Percentiles rank a stretch among this genome's conserved stretches.
These are phyloP conservation scores for Telenomus remus DNA, from an alignment of 1,140 invertebrate genomes.

Conservation along the genomic window DNA sequence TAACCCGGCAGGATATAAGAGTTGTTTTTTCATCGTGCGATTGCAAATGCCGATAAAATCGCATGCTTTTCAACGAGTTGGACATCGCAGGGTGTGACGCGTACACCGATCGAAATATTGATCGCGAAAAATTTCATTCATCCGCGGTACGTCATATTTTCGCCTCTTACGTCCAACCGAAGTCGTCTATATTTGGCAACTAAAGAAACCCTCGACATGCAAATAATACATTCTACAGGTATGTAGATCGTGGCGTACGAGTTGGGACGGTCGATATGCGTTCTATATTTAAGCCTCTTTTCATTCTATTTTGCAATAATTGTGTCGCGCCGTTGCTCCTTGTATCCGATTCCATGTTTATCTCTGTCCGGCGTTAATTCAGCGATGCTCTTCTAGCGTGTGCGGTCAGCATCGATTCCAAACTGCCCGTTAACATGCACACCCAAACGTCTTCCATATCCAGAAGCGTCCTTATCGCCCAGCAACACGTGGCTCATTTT, in stretches of 20 bases:
- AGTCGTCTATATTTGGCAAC: constrained; percentile 52
- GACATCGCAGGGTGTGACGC: constrained; percentile 30
- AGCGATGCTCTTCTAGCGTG: constrained; percentile 7
- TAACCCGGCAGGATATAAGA: too few relatives aligned
- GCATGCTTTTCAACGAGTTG: constrained; percentile 6
- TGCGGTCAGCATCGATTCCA: too few relatives aligned
- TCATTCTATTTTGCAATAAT: constrained; percentile 59
- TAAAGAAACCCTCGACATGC: constrained; percentile 56
- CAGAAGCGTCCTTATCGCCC: constrained; percentile 16
- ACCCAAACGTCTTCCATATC: constrained; percentile 19
- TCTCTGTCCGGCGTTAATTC: constrained; percentile 23
- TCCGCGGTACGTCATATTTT: constrained; percentile 46
- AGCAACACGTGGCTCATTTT: constrained; percentile 50
- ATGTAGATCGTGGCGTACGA: constrained; percentile 34
- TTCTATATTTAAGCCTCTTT: constrained; percentile 63
- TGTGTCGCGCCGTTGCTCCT: constrained; percentile 24
- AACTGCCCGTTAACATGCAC: constrained; percentile 10
- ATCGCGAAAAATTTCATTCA: constrained; percentile 45
- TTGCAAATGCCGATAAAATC: too few relatives aligned
- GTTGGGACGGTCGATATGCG: constrained; percentile 59
- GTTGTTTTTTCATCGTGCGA: too few relatives aligned
- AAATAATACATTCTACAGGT: constrained; percentile 67
- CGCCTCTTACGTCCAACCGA: constrained; percentile 47
- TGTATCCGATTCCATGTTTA: constrained; percentile 36
- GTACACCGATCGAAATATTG: constrained; percentile 44